phyloP scores from a whole-genome alignment of 2,113 vertebrate species.

The Sebastes fasciatus region DNA sequence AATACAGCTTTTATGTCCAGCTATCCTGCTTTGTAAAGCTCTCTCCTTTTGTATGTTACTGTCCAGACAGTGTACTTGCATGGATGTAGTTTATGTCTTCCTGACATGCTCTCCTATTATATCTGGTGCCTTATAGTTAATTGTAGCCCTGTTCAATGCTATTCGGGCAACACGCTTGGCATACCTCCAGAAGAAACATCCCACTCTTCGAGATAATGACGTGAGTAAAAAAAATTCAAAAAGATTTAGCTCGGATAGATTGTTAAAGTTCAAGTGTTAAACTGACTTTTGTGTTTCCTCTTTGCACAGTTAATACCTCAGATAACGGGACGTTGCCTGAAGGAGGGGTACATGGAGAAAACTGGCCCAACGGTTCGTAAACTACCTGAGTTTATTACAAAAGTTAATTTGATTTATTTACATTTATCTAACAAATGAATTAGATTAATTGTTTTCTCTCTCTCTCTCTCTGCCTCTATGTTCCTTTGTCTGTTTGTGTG shows the following conservation, averaged over 20 bases:
- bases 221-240: slow-evolving; percentile 79
- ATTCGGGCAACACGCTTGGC: slow-evolving; percentile 90
- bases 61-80: neutral
- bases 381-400: neutral
- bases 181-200: slow-evolving; percentile 89
- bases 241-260: too few relatives aligned
- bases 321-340: slow-evolving; percentile 88
- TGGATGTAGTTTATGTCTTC: neutral
- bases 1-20: neutral
- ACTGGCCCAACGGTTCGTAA: slow-evolving; percentile 92
- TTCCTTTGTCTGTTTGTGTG: slow-evolving; percentile 16
- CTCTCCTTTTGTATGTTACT: neutral
- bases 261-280: neutral
- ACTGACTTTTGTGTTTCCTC: neutral
- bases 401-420: neutral
- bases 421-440: neutral
- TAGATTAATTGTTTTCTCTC: neutral
- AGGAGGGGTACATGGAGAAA: slow-evolving; percentile 97
- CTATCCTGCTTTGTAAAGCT: neutral
- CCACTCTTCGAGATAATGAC: slow-evolving; percentile 84
- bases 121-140: slow-evolving; percentile 82
- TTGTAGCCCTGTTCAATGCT: slow-evolving; percentile 94
- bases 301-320: slow-evolving; percentile 87
- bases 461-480: neutral
- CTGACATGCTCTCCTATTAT: neutral